Conservation (phyloP, 2,797 vertebrate species). For the Hypotaenidia philippensis region DNA sequence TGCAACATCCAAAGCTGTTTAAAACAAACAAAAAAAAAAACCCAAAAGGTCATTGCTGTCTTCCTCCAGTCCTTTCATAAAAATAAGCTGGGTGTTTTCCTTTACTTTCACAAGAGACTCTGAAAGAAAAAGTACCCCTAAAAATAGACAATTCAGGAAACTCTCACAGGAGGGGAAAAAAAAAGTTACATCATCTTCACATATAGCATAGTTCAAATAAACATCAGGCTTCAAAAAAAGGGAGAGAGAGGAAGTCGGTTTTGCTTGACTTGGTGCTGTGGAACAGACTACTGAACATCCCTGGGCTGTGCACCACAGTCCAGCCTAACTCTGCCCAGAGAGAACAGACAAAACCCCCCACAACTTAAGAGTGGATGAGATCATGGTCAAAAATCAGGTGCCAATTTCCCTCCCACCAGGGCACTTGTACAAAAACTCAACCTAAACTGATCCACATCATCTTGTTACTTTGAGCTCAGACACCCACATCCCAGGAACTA, state of each 20-base stretch:
- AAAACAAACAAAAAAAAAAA: not conserved
- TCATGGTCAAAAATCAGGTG: not conserved
- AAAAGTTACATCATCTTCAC: constrained; percentile 42
- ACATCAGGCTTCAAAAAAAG: constrained; percentile 18
- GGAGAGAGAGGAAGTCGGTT: not conserved
- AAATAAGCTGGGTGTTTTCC: constrained; percentile 28
- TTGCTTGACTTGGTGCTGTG: not conserved
- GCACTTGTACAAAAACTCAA: not conserved
- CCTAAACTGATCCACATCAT: not conserved
- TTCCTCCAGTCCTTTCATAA: constrained; percentile 6
- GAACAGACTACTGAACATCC: not conserved
- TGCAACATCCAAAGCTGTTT: not conserved
- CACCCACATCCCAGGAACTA: not conserved
- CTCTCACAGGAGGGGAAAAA: not conserved
- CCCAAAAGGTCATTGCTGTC: not conserved
- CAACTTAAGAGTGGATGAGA: not conserved
- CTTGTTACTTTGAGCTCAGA: not conserved
- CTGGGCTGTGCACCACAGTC: not conserved
- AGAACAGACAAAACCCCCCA: not conserved
- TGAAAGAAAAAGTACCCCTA: constrained; percentile 26
- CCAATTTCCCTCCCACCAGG: not conserved
- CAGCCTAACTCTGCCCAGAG: not conserved
- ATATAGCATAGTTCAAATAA: constrained; percentile 54
- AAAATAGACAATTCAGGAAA: constrained; percentile 64
- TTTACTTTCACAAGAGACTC: constrained; percentile 28